phyloP scores from a whole-genome alignment of 2,888 invertebrate genomes.

The Caenorhabditis angaria region DNA sequence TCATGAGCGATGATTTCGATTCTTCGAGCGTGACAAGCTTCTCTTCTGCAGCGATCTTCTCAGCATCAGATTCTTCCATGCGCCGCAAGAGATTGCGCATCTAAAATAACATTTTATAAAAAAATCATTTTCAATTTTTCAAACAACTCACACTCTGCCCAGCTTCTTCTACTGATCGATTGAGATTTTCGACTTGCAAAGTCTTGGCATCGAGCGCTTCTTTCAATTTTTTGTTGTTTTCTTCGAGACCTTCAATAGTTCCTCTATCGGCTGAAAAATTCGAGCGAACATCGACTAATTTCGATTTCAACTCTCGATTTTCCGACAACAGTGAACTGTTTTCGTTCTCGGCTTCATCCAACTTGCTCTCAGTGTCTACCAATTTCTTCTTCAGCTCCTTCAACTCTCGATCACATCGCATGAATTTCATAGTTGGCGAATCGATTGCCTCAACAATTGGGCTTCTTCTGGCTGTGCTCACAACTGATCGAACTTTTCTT shows the following conservation, averaged over 20 bases:
- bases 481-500: conserved; percentile 15
- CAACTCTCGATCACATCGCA: conserved; percentile 27
- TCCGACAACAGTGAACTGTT: neutral
- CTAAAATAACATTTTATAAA: neutral
- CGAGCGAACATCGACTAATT: neutral
- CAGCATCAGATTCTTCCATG: conserved; percentile 22
- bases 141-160: neutral
- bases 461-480: conserved; percentile 23
- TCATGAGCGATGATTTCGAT: conserved; percentile 14
- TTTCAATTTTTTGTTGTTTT: conserved; percentile 2
- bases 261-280: neutral
- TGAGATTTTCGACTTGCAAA: conserved; percentile 11
- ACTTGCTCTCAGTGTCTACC: conserved; percentile 1
- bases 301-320: conserved; percentile 16
- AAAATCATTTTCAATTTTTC: neutral
- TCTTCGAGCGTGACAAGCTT: conserved; percentile 4
- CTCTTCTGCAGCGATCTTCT: conserved; percentile 5
- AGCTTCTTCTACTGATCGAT: conserved; percentile 3
- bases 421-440: conserved; percentile 33
- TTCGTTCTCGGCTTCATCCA: conserved; percentile 17
- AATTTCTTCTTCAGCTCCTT: conserved; percentile 19
- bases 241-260: conserved; percentile 10
- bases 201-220: neutral
- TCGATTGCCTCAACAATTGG: conserved; percentile 40
- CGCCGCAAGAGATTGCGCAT: conserved; percentile 7